Base-by-base conservation (phyloP, 2,797 vertebrate genomes). In the Brachyrhaphis roseni region DNA sequence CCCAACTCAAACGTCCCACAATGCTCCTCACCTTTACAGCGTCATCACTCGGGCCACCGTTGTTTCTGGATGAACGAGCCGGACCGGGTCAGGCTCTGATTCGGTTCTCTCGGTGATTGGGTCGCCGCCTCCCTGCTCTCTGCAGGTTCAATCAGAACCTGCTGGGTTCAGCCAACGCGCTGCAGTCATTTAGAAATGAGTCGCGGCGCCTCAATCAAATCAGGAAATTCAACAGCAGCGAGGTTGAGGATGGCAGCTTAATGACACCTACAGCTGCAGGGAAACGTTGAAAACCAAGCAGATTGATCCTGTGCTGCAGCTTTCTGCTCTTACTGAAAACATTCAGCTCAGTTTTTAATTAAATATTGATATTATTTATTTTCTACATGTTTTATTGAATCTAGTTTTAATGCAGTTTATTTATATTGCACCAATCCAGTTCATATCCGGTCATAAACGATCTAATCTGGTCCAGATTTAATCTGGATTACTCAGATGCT, bases 21-120 rank as follows among this genome's bases (percentile, higher is more conserved):
- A 70, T 26, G 26, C 51, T n/a, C 34, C n/a, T 15, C 76, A 68
- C 62, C 71, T 83, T 55, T 59, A 43, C 34, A 23, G n/a, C 39
- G 2, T 8, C 57, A 72, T 26, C 78, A n/a, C n/a, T n/a, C n/a
- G n/a, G n/a, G n/a, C n/a, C n/a, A n/a, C n/a, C n/a, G n/a, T n/a
- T n/a, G n/a, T n/a, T n/a, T n/a, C n/a, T n/a, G n/a, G n/a, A n/a
- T 75, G 49, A 85, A 84, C 79, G 74, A 74, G 47, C 55, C 72
- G 31, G 45, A 68, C 45, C 18, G 41, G 43, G 53, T 70, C 82
- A 72, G 13, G 76, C 49, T 78, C 68, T 78, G 74, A 81, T 81
- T 78, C 75, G 18, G 18, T 53, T 53, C 77, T 76, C 26, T 70
- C 13, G 34, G 68, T 78, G 73, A 76, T 41, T n/a, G 64, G 76